Percentiles rank a stretch among this genome's conserved stretches.
Conservation (phyloP, 2,888 invertebrate species). For the Coenonympha arcania region DNA sequence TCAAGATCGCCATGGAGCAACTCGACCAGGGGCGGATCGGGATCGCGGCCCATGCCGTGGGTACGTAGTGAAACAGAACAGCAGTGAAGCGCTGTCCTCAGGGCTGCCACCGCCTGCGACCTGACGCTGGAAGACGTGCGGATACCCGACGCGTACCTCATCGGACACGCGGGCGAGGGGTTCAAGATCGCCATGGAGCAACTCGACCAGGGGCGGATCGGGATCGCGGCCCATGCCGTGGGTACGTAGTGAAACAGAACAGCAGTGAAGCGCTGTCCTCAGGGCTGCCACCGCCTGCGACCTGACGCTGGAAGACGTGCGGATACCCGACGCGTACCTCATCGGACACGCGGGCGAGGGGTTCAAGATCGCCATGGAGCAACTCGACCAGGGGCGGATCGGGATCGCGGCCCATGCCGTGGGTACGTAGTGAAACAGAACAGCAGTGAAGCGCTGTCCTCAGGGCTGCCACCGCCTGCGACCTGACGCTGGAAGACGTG, state of each 20-base stretch:
- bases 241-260: conserved; percentile 60
- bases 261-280: conserved; percentile 29
- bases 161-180: conserved; percentile 76
- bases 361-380: conserved; percentile 82
- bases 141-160: conserved; percentile 68
- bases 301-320: conserved; percentile 79
- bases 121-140: conserved; percentile 79
- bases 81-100: conserved; percentile 34
- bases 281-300: conserved; percentile 81
- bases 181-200: conserved; percentile 83
- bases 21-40: conserved; percentile 82
- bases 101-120: conserved; percentile 81
- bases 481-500: conserved; percentile 79
- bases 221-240: conserved; percentile 82
- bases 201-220: conserved; percentile 80
- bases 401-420: conserved; percentile 84
- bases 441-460: conserved; percentile 44
- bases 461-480: conserved; percentile 81
- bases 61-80: conserved; percentile 47
- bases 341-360: conserved; percentile 76
- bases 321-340: conserved; percentile 69
- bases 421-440: conserved; percentile 66
- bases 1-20: conserved; percentile 82
- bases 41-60: conserved; percentile 82
- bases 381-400: conserved; percentile 80